Evolutionary conservation across 53 echinoderm and acorn worm genomes (phyloP), one percentile per base, ranked within the genome.

Genomic region (Crossaster papposus): DNA sequence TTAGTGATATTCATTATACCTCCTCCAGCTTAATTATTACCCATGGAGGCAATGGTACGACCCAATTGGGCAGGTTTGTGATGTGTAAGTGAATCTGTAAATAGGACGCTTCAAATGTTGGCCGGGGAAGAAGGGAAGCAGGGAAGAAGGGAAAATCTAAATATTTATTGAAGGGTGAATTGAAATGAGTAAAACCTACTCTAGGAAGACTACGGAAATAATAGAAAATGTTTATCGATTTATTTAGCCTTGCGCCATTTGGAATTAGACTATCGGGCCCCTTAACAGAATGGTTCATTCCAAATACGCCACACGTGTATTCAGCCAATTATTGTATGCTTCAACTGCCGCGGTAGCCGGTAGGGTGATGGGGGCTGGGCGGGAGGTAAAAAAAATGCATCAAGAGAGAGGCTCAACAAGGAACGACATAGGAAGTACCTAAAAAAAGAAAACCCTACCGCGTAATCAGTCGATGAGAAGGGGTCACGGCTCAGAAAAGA

Each of bases 381-480:
- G 34, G 87, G 36, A 36, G 36, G 18, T 31, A 72, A 75, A 76
- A 31, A 36, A 53, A 72, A 75, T 54, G 76, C 87, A 87, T 75
- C 63, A 64, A 22, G 62, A 53, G 44, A 44, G 44, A 55, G 55
- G 12, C 30, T 80, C 80, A 30, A 55, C 58, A 52, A 55, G 28
- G 23, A 24, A 26, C 18, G 76, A 54, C 76, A 87, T 87, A 62
- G 76, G 76, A 87, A 75, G 87, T 74, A 58, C 77, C 1, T 36
- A 65, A 87, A 87, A 44, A 44, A 44, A 44, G 44, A 44, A 44
- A 87, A 77, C 87, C 77, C 76, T 87, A 87, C 36, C 64, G 62
- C 58, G 87, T 87, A 87, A 87, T 87, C 87, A 34, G 87, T 36
- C 31, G 68, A 83, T 22, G 17, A 77, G 24, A 54, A 34, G 78